Conservation (phyloP, 2,888 invertebrate species). For the Drosophila eohydei region DNA sequence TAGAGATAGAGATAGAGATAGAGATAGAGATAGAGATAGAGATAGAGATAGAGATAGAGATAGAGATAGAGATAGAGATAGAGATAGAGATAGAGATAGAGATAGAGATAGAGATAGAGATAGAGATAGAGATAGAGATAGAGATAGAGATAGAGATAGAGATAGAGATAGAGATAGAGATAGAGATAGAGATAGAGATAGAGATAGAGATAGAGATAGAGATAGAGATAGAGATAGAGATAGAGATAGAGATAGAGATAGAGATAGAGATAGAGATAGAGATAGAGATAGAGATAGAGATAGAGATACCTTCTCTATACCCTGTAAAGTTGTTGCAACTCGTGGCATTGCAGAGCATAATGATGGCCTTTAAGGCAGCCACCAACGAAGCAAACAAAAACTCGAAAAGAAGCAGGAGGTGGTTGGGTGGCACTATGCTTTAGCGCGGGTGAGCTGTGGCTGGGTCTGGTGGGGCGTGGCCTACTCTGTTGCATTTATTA, state of each 20-base stretch:
- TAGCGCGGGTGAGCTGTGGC: conserved; percentile 13
- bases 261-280: neutral
- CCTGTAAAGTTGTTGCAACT: neutral
- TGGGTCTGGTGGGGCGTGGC: conserved; percentile 15
- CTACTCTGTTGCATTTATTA: conserved; percentile 47
- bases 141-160: neutral
- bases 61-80: neutral
- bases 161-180: neutral
- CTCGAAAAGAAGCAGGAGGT: neutral
- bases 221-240: neutral
- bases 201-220: neutral
- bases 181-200: neutral
- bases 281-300: neutral
- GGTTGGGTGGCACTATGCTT: conserved; percentile 1
- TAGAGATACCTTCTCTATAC: neutral
- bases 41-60: neutral
- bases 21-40: neutral
- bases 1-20: neutral
- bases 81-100: neutral
- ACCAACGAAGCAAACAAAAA: conserved; percentile 10
- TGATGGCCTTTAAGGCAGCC: conserved; percentile 13
- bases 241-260: neutral
- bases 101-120: neutral
- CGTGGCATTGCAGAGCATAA: conserved; percentile 7
- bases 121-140: neutral